Conservation (phyloP, 2,797 vertebrate species). For the Macropodus opercularis region DNA sequence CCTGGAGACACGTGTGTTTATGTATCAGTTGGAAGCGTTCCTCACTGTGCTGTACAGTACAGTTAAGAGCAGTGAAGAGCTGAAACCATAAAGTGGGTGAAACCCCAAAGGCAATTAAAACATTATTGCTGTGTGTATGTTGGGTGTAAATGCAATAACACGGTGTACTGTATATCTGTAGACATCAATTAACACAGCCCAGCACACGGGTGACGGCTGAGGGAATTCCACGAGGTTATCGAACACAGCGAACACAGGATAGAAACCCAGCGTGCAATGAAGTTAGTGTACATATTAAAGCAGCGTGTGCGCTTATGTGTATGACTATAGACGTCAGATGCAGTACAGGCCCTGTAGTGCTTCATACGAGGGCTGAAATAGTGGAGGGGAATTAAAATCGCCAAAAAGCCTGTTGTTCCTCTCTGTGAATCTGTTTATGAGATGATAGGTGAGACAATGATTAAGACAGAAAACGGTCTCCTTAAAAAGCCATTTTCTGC, state of each 20-base stretch:
- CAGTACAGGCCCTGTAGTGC: no score
- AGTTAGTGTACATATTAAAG: no score
- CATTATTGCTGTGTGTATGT: background rate
- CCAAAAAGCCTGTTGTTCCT: no score
- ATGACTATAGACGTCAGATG: no score
- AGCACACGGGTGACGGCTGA: background rate
- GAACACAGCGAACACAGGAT: no score
- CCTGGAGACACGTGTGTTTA: background rate
- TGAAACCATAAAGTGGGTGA: background rate
- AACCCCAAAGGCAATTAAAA: conserved; percentile 14
- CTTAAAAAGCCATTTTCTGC: conserved; percentile 3
- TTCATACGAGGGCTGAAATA: no score
- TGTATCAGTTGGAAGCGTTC: background rate
- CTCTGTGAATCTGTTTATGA: no score
- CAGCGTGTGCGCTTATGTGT: no score
- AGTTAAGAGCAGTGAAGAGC: background rate
- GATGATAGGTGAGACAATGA: background rate
- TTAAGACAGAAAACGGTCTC: conserved; percentile 18
- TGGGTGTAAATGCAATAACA: background rate
- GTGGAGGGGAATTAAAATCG: no score
- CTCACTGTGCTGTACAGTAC: background rate
- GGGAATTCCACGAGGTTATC: background rate
- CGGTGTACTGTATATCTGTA: background rate
- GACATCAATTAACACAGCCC: background rate
- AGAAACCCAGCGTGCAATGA: no score